phyloP scores from a whole-genome alignment of 2,113 vertebrate genomes.

The Ellobius talpinus region DNA sequence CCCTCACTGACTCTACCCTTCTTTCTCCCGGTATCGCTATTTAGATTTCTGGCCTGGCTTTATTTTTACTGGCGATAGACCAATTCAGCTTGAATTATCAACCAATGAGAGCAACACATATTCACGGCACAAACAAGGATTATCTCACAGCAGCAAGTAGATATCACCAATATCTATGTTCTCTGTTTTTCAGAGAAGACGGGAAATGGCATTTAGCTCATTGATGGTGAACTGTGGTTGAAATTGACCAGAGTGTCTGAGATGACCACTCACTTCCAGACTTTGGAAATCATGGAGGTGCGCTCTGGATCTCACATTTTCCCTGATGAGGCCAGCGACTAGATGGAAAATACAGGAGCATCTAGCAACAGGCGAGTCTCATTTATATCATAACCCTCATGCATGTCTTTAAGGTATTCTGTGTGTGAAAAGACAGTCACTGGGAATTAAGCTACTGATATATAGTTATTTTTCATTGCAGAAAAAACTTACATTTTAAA shows the following conservation, averaged over 20 bases:
- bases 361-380: neutral
- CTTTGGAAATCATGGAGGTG: neutral
- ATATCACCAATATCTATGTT: too few relatives aligned
- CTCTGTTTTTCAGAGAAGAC: neutral
- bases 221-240: neutral
- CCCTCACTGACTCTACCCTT: too few relatives aligned
- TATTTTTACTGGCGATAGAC: too few relatives aligned
- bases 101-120: too few relatives aligned
- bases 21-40: too few relatives aligned
- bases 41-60: too few relatives aligned
- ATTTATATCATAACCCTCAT: too few relatives aligned
- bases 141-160: neutral
- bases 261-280: neutral
- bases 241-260: neutral
- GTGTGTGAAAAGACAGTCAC: neutral
- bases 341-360: too few relatives aligned
- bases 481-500: neutral
- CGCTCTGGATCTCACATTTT: neutral
- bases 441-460: neutral
- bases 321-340: too few relatives aligned
- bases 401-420: neutral
- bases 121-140: too few relatives aligned
- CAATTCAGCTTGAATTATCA: too few relatives aligned
- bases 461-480: neutral
- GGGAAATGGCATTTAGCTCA: too few relatives aligned